Base-by-base conservation (phyloP, 2,113 vertebrate genomes). In the Xiphophorus hellerii region DNA sequence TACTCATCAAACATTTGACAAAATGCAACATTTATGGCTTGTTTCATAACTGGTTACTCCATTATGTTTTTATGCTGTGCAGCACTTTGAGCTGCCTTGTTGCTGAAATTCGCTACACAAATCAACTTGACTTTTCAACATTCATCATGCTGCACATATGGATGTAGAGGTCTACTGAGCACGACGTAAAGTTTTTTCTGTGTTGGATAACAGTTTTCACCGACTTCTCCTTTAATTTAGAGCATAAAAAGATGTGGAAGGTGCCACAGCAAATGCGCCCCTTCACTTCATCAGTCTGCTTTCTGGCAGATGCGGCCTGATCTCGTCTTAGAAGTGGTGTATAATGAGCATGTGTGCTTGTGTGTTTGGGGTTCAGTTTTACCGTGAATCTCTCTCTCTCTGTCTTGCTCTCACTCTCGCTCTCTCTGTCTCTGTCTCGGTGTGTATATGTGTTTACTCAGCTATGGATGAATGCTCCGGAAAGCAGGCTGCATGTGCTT, bases 401-500 rank as follows among this genome's bases (percentile, higher is more conserved):
- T 37, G 0, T 37, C 10, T 35, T 1, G 8, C 8, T 35, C 31
- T 31, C 31, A 5, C 31, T 31, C 31, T 31, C 28, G 28, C 31
- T 33, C 31, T 35, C 9, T 37, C 10, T 12, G 2, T 37, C 35
- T 37, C 35, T 37, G 35, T 37, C 35, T 37, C 10, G 10, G 35
- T 37, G 70, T 72, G 14, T 72, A 35, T 29, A 72, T 81, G 25
- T 89, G 82, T 88, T 88, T 92, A 78, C 82, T 31, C 81, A 83
- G 77, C 76, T 69, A 74, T 75, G 87, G 80, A 74, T 88, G 81
- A 87, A 90, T 72, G 82, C 85, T 86, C 63, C 80, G 70, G 75
- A 76, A 82, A 82, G 66, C 84, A 76, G 75, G 76, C 80, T 28
- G 70, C 48, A 64, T 82, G 74, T 79, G 84, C 84, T 78, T 85